Base-by-base conservation (phyloP, 2,888 invertebrate species). In the Calameuta pallipes region DNA sequence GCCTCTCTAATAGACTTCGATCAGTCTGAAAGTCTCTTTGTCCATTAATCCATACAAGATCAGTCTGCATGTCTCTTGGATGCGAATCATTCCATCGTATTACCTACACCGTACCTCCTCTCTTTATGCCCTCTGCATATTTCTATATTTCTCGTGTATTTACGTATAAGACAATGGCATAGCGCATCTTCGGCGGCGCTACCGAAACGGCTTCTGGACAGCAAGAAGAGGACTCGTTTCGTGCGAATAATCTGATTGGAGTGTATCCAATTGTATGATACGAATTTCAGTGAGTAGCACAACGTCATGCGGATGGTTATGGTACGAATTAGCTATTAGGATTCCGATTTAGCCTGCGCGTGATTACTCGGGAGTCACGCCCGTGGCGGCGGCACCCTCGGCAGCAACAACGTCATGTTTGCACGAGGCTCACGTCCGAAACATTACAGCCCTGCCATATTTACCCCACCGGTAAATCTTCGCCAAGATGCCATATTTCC, bases 361-460 rank as follows among this genome's bases (percentile, higher is more conserved):
- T 77, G 80, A 77, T 82, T 81, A 77, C 70, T 37, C 77, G 36
- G 56, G 73, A 35, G 79, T 82, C 80, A 81, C 78, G 81, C 79
- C 78, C 73, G 41, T 37, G 69, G 75, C 78, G 79, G 83, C 75
- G 76, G 77, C 76, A 35, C 73, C 74, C 68, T 69, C 69, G 76
- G 73, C 75, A 74, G 74, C 75, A 78, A 69, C 76, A 75, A 68
- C 69, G 75, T 73, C 37, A 37, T 80, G 81, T 83, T 82, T 81
- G 77, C 79, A 37, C 76, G n/a, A 35, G 30, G 69, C 81, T 79
- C 84, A 84, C 83, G 83, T 82, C 70, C 77, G 79, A 82, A 83
- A 80, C 80, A 80, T 83, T 81, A 80, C 76, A 12, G 75, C 75
- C 34, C 56, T 23, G 9, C 30, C 68, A 41, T 75, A 34, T 36